Evolutionary conservation across 1,140 invertebrate species (phyloP), one percentile per base, ranked within the genome.

Genomic region (Aphaenogaster rudis): DNA sequence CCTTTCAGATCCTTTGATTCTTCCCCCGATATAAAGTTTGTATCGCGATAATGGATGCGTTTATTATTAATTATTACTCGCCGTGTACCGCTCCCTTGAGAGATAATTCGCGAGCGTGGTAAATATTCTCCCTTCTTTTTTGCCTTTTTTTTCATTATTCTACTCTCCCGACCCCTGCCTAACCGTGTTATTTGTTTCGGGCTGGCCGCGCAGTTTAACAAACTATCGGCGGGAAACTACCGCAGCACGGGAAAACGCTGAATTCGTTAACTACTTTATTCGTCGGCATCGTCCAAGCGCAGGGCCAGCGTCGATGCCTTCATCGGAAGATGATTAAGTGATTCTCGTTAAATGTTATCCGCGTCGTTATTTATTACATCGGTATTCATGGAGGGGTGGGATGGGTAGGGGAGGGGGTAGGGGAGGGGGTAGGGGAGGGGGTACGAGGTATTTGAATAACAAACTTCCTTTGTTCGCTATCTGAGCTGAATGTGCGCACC

Each of bases 201-300:
- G 61, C 42, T 42, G 50, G 50, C 64, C 50, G 48, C 80, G 8
- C 42, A 72, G 67, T 82, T 72, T 82, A 82, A 74, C 66, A 45
- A 71, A 71, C 64, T 82, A 82, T 82, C 80, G 79, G 45, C 5
- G 6, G 64, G 36, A 11, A 81, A 71, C 52, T 81, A 71, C 28
- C 17, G 52, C 13, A 48, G 42, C 21, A 48, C 67, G 67, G 64
- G 28, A 61, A 84, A 74, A 64, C n/a, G 39, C 33, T 61, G 54
- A 84, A 84, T 84, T 84, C 69, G 69, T 74, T 84, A 84, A 72
- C 54, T 74, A 61, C 42, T 84, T 84, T 48, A 84, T 84, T 54
- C 42, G 5, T 54, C 39, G 42, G 64, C 67, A 82, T 84, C 69
- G 80, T 36, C 8, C 79, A 36, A 17, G 42, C 45, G 21, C 36